These are phyloP conservation scores for Micrasema longulum DNA, from an alignment of 1,140 invertebrate genomes.

Conservation along the genomic window DNA sequence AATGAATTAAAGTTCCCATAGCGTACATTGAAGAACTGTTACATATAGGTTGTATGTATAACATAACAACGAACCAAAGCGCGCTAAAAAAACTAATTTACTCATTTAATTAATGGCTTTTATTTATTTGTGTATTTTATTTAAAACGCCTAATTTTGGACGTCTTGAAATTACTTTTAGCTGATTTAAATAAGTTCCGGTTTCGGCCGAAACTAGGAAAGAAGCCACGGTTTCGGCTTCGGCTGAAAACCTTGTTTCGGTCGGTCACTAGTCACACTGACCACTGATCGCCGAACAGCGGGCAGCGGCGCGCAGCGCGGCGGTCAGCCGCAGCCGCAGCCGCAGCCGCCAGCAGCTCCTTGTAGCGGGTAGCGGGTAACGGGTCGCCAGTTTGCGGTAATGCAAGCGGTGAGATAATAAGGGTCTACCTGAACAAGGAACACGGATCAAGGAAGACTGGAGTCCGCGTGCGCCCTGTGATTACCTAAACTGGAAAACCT, in stretches of 20 bases:
- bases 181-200: too few relatives aligned
- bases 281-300: neutral
- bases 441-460: neutral
- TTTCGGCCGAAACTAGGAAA: too few relatives aligned
- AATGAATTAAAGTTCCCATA: too few relatives aligned
- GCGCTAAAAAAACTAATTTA: too few relatives aligned
- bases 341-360: neutral
- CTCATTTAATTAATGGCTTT: too few relatives aligned
- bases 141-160: conserved; percentile 28
- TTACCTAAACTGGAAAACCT: conserved; percentile 47
- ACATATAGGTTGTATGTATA: too few relatives aligned
- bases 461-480: conserved; percentile 46
- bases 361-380: too few relatives aligned
- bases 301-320: neutral
- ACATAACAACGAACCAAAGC: too few relatives aligned
- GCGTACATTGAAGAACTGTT: too few relatives aligned
- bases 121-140: too few relatives aligned
- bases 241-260: too few relatives aligned
- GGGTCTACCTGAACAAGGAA: conserved; percentile 47
- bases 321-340: neutral
- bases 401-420: conserved; percentile 29
- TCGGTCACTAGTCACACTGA: neutral
- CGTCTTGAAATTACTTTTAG: neutral
- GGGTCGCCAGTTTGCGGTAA: conserved; percentile 9
- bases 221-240: too few relatives aligned